phyloP scores from a whole-genome alignment of 2,888 invertebrate genomes.

The Lypha dubia region DNA sequence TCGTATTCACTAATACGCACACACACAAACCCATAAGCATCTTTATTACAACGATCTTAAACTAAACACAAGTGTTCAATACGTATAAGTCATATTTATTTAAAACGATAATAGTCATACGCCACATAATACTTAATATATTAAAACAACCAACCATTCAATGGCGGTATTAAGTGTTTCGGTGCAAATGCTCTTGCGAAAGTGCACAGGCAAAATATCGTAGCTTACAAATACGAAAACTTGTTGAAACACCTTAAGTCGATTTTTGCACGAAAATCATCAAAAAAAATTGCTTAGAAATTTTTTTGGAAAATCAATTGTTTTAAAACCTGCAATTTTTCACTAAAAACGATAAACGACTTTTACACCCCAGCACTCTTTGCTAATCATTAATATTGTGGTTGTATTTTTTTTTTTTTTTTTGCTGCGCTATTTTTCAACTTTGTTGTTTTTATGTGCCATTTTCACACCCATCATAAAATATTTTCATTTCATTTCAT shows the following conservation, averaged over 20 bases:
- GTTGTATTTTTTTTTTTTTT: too few relatives aligned
- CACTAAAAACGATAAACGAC: constrained; percentile 1
- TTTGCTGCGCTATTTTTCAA: constrained; percentile 36
- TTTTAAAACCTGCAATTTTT: constrained; percentile 17
- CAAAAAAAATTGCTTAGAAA: too few relatives aligned
- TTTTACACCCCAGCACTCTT: constrained; percentile 38
- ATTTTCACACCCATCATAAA: constrained; percentile 72
- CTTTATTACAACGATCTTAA: background rate
- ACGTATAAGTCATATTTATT: background rate
- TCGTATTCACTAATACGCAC: too few relatives aligned
- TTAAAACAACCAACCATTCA: too few relatives aligned
- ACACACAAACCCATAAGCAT: too few relatives aligned
- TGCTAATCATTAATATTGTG: constrained; percentile 54
- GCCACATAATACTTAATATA: background rate
- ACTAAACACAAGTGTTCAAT: background rate
- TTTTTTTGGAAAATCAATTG: background rate
- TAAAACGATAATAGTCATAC: background rate
- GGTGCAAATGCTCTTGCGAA: too few relatives aligned
- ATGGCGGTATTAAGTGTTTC: too few relatives aligned
- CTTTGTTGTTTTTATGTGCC: constrained; percentile 53
- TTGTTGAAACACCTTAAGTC: too few relatives aligned
- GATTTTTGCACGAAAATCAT: too few relatives aligned
- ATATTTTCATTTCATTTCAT: constrained; percentile 55
- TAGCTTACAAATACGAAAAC: too few relatives aligned
- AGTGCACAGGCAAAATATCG: too few relatives aligned